Base-by-base conservation (phyloP, 2,888 invertebrate genomes). In the Toxonevra muliebris region DNA sequence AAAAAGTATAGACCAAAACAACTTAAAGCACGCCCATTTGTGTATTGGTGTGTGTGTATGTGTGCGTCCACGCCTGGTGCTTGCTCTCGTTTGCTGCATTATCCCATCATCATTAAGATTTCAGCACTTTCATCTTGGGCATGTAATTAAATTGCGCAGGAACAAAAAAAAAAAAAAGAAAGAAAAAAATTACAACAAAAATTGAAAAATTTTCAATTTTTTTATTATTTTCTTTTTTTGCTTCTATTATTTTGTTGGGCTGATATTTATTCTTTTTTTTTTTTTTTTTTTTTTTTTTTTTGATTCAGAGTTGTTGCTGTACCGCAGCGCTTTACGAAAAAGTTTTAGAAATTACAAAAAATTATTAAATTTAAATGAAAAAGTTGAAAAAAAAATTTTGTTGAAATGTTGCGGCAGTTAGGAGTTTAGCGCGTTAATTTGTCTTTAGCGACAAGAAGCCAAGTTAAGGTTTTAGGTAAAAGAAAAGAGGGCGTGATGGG, bases 351-450 rank as follows among this genome's bases (percentile, higher is more conserved):
- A 48, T 48, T 13, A 13, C n/a, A 13, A 48, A 13, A 48, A 48
- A 10, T 48, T 48, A n/a, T n/a, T 48, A n/a, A n/a, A 48, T n/a
- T 10, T 7, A 48, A 48, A 48, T 48, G 8, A 48, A 1, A 13
- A 48, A 48, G 5, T 48, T 20, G 13, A 7, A 40, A 30, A 40
- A 40, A 30, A 57, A 40, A 19, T 50, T 40, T 61, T 60, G 20
- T 19, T 48, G 19, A n/a, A 19, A 19, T 60, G 45, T 48, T 9
- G 59, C 59, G 17, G 43, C 59, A 59, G 19, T 43, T 60, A 48
- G 17, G 7, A 30, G 52, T 61, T 61, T 45, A 50, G 45, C 20
- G n/a, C 19, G n/a, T 48, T 48, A 15, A 48, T 15, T 48, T 3
- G 5, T 48, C 30, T 30, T 30, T 4, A 30, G 30, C 7, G 7